These are phyloP conservation scores for Tyrannus savana DNA, from an alignment of 2,113 vertebrate genomes.

Conservation along the genomic window DNA sequence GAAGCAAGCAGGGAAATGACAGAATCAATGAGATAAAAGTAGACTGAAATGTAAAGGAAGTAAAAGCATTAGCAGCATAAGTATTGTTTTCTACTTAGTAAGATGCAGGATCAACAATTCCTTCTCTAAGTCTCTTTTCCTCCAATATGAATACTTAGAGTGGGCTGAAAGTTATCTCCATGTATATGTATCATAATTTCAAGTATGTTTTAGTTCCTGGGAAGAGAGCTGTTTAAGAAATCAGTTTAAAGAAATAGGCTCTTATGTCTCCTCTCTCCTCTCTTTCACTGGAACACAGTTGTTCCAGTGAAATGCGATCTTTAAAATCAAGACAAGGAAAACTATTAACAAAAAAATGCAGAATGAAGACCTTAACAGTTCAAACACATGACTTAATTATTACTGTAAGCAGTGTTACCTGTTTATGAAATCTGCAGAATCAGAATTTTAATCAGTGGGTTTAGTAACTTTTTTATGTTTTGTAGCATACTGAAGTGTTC, in stretches of 20 bases:
- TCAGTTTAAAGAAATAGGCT: not conserved
- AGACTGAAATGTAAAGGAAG: not conserved
- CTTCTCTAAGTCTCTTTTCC: not conserved
- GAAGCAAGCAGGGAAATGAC: not conserved
- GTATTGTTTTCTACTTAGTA: not conserved
- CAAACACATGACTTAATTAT: not conserved
- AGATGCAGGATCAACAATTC: not conserved
- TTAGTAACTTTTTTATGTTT: not conserved
- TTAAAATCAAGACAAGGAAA: not conserved
- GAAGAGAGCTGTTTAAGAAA: not conserved
- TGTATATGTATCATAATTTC: not conserved
- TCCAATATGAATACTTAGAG: not conserved
- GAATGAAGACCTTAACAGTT: not conserved
- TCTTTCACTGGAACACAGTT: not conserved
- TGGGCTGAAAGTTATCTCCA: not conserved
- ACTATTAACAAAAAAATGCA: not conserved
- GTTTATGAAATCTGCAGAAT: not conserved
- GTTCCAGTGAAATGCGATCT: not conserved
- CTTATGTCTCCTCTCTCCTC: rapidly evolving
- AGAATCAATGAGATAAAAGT: not conserved
- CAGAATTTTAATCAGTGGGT: not conserved
- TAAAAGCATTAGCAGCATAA: not conserved
- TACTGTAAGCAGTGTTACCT: not conserved
- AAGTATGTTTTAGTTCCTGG: not conserved
- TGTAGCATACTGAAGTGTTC: not conserved